These are phyloP conservation scores for Gymnothorax reevesii DNA, from an alignment of 2,797 vertebrate genomes.

Conservation along the genomic window DNA sequence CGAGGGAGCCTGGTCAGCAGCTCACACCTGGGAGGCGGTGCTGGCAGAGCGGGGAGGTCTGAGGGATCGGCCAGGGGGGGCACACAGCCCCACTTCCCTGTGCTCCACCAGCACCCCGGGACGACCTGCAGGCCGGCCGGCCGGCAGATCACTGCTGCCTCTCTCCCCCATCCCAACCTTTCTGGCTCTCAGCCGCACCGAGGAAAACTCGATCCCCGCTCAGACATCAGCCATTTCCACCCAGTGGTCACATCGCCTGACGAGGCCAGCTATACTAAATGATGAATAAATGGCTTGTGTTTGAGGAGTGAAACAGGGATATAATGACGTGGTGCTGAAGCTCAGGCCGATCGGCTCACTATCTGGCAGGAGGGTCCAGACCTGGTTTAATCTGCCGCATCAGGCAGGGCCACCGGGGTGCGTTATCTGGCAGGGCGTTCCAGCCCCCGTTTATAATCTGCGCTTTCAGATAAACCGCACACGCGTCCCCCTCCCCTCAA, in stretches of 20 bases:
- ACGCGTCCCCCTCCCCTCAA: not conserved
- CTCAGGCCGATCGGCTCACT: not conserved
- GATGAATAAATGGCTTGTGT: not conserved
- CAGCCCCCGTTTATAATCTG: slow-evolving; percentile 23
- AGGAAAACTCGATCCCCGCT: not conserved
- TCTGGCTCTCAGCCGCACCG: not conserved
- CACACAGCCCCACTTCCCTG: not conserved
- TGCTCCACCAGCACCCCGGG: not conserved
- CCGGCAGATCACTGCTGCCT: not conserved
- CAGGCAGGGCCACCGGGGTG: slow-evolving; percentile 25
- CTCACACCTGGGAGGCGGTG: not conserved
- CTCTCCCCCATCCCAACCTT: not conserved
- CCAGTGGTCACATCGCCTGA: not conserved
- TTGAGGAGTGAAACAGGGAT: not conserved
- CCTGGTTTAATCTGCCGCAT: slow-evolving; percentile 14
- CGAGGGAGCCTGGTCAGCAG: not conserved
- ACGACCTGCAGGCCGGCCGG: not conserved
- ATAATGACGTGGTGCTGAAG: not conserved
- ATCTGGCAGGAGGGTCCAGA: slow-evolving; percentile 20
- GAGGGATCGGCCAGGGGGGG: not conserved
- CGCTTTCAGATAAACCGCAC: slow-evolving; percentile 24
- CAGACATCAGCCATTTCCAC: no score
- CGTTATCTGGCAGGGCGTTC: slow-evolving; percentile 37
- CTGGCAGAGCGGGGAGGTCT: slow-evolving; percentile 1
- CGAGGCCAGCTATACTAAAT: not conserved